A percentile compares a stretch with the other conserved stretches of the same genome.
Evolutionary conservation across 2,797 vertebrate genomes (phyloP).

Genomic region (Lemur catta): DNA sequence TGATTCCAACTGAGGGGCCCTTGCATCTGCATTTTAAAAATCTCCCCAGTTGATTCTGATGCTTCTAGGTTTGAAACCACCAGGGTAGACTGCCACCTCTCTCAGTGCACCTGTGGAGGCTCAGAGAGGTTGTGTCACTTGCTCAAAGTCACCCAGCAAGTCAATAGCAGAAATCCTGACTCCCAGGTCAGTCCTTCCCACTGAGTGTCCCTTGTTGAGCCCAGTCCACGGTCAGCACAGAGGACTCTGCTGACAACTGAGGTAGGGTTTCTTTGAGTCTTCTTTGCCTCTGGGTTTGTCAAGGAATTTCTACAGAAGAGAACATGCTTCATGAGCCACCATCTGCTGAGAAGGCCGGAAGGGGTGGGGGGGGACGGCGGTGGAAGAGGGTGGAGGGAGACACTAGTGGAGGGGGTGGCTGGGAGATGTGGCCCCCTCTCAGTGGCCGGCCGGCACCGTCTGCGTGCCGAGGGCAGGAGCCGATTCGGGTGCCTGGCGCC

Average conservation of each 20-base stretch:
- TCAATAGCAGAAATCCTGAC: not conserved
- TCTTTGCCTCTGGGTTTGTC: not conserved
- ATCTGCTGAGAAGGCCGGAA: conserved; percentile 18
- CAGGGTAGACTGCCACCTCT: not conserved
- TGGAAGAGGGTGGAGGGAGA: not conserved
- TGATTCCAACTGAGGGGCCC: not conserved
- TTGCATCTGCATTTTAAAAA: not conserved
- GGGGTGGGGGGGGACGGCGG: not conserved
- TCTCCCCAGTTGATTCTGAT: not conserved
- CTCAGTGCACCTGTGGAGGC: not conserved
- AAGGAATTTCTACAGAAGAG: conserved; percentile 23
- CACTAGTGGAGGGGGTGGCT: not conserved
- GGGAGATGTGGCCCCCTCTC: not conserved
- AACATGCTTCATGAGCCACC: not conserved
- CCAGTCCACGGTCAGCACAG: not conserved
- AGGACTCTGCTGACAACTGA: not conserved
- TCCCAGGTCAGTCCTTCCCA: not conserved
- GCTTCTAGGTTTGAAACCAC: not conserved
- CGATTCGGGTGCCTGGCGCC: not conserved
- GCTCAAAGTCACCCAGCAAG: not conserved
- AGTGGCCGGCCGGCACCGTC: not conserved
- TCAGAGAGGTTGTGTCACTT: not conserved
- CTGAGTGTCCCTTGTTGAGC: not conserved
- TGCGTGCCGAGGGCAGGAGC: not conserved
- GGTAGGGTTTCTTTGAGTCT: not conserved